phyloP scores from a whole-genome alignment of 1,140 invertebrate species.

The Drosophila biarmipes region DNA sequence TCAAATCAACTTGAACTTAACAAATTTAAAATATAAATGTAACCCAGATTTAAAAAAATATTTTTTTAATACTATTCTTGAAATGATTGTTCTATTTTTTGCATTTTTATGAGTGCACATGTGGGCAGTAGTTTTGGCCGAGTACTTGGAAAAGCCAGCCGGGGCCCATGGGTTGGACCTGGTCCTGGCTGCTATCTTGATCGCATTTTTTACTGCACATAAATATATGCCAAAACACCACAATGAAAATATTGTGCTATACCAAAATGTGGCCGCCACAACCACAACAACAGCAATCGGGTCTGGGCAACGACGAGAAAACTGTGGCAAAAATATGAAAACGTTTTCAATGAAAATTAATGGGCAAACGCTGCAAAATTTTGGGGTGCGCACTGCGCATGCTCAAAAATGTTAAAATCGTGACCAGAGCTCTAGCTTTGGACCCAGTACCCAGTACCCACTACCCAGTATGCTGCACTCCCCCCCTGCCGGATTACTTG shows the following conservation, averaged over 20 bases:
- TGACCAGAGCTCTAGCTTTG: conserved; percentile 65
- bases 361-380: conserved; percentile 80
- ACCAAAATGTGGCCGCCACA: conserved; percentile 40
- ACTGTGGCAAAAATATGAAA: conserved; percentile 81
- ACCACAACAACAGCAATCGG: conserved; percentile 44
- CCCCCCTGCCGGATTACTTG: conserved; percentile 7
- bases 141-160: conserved; percentile 17
- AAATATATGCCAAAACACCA: conserved; percentile 83
- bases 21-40: too few species aligned
- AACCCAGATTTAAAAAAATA: neutral
- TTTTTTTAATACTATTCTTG: neutral
- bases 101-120: conserved; percentile 18
- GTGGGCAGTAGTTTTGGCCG: conserved; percentile 49
- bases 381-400: conserved; percentile 79
- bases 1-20: too few species aligned
- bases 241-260: conserved; percentile 82
- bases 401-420: conserved; percentile 83
- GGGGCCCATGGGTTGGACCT: conserved; percentile 45
- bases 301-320: conserved; percentile 40
- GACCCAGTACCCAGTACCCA: neutral
- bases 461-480: neutral
- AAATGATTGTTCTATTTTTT: neutral
- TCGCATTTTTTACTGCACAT: conserved; percentile 83
- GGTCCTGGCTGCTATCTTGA: conserved; percentile 73
- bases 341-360: conserved; percentile 83